A percentile compares a stretch with the other conserved stretches of the same genome.
Evolutionary conservation across 2,113 vertebrate species (phyloP).

Genomic region (Atractosteus spatula): DNA sequence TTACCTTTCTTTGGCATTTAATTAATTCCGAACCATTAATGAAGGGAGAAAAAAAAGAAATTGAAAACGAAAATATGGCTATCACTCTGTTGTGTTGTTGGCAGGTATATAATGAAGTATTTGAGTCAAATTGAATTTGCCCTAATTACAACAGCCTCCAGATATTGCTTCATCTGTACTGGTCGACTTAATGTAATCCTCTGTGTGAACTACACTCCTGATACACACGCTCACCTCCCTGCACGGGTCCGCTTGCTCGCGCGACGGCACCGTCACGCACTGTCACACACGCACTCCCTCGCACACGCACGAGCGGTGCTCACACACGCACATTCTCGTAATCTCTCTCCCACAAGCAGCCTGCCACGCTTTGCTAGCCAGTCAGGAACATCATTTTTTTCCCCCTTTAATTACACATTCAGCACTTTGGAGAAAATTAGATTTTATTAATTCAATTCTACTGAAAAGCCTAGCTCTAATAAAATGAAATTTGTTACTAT

Average conservation of each 20-base stretch:
- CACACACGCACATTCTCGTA: slow-evolving; percentile 22
- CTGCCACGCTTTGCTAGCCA: slow-evolving; percentile 64
- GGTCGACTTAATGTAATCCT: slow-evolving; percentile 47
- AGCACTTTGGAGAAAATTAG: slow-evolving; percentile 90
- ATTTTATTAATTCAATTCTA: slow-evolving; percentile 91
- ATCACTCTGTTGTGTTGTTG: slow-evolving; percentile 64
- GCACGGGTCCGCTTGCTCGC: background rate
- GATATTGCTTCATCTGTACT: slow-evolving; percentile 64
- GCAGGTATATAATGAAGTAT: slow-evolving; percentile 71
- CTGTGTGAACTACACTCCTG: slow-evolving; percentile 32
- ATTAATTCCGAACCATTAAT: slow-evolving; percentile 67
- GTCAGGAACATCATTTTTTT: slow-evolving; percentile 64
- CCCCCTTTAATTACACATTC: slow-evolving; percentile 81
- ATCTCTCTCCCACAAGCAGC: slow-evolving; percentile 36
- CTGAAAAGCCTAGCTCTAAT: slow-evolving; percentile 79
- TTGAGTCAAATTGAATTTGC: slow-evolving; percentile 65
- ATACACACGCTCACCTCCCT: slow-evolving; percentile 35
- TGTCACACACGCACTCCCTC: slow-evolving; percentile 25
- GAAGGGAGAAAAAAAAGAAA: slow-evolving; percentile 47
- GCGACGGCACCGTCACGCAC: slow-evolving; percentile 12
- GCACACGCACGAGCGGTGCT: slow-evolving; percentile 15
- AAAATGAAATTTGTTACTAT: slow-evolving; percentile 83
- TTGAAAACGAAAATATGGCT: slow-evolving; percentile 60
- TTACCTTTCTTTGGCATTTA: slow-evolving; percentile 41
- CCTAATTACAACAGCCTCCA: slow-evolving; percentile 67